Base-by-base conservation (phyloP, 2,113 vertebrate genomes). In the Amazona guildingii region DNA sequence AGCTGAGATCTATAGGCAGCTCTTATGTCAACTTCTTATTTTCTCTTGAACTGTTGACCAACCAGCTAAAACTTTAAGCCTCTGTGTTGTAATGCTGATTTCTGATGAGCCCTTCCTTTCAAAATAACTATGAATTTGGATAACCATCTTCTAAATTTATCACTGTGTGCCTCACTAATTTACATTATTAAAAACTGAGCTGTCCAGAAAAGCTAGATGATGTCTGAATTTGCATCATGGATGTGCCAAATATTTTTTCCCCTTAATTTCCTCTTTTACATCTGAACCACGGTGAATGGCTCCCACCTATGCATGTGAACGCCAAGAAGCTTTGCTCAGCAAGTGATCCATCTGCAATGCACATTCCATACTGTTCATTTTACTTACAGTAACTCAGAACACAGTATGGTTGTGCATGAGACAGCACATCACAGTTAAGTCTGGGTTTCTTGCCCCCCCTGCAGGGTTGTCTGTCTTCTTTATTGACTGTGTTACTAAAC, bases 1-100 rank as follows among this genome's bases (percentile, higher is more conserved):
- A 91, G 23, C 77, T 31, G 83, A 92, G 64, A 73, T 69, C 69
- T 91, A 11, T 24, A 67, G 28, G n/a, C 67, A 80, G 21, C 52
- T 91, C 49, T 73, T 66, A 48, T 72, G 4, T 67, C 72, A 94
- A 37, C 68, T 72, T 74, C 88, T 92, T 75, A 28, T 91, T 95
- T 96, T 90, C 88, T 96, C 92, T 96, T 96, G 79, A 95, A 52
- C 78, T 75, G 79, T 64, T 95, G 78, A 78, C 88, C 92, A 96
- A 33, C 67, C 62, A 78, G 74, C 41, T 70, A 80, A 27, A 82
- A 33, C 70, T 87, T 69, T 59, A 94, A 62, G 81, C 7, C 14
- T 80, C 51, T 64, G 6, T 44, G 31, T 46, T 73, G 31, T 31
- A 84, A 76, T 87, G 39, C 31, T 73, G 70, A 68, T 66, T 88